Conservation (phyloP, 1,140 invertebrate genomes). For the Leptoteleia sp. region DNA sequence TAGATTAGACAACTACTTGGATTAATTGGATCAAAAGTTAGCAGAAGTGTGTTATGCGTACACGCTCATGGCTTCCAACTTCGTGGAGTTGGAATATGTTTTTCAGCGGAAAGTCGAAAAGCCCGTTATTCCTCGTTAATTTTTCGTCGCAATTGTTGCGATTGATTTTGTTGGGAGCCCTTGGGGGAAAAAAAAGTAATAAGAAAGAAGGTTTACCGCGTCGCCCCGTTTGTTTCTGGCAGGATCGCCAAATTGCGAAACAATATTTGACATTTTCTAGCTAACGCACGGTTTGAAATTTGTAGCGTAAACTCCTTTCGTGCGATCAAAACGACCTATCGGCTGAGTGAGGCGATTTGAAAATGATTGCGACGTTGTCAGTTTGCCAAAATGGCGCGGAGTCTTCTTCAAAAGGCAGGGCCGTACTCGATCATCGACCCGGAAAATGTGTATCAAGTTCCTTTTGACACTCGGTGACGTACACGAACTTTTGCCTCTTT, state of each 20-base stretch:
- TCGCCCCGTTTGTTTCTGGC: too few relatives aligned
- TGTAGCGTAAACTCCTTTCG: not conserved
- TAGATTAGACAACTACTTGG: constrained; percentile 38
- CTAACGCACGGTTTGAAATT: not conserved
- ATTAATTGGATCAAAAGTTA: constrained; percentile 51
- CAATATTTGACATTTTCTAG: not conserved
- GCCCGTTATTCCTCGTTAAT: not conserved
- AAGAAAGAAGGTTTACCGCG: too few relatives aligned
- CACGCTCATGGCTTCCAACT: not conserved
- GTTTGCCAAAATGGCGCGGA: constrained; percentile 73
- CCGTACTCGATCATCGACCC: constrained; percentile 55
- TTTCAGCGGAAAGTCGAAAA: not conserved
- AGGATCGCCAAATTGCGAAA: too few relatives aligned
- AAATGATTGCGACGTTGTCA: constrained; percentile 70
- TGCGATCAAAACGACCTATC: too few relatives aligned
- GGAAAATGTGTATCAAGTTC: constrained; percentile 43
- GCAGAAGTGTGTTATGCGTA: constrained; percentile 9
- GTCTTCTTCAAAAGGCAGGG: constrained; percentile 29
- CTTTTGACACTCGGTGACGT: constrained; percentile 62
- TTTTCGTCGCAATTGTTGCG: too few relatives aligned
- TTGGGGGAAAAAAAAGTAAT: too few relatives aligned
- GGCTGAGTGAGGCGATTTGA: constrained; percentile 2
- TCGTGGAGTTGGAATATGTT: not conserved
- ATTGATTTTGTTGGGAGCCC: too few relatives aligned
- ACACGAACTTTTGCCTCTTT: constrained; percentile 45